Percentiles rank a stretch among this genome's conserved stretches.
phyloP scores from a whole-genome alignment of 2,797 vertebrate genomes.

The Hyperoplus immaculatus region DNA sequence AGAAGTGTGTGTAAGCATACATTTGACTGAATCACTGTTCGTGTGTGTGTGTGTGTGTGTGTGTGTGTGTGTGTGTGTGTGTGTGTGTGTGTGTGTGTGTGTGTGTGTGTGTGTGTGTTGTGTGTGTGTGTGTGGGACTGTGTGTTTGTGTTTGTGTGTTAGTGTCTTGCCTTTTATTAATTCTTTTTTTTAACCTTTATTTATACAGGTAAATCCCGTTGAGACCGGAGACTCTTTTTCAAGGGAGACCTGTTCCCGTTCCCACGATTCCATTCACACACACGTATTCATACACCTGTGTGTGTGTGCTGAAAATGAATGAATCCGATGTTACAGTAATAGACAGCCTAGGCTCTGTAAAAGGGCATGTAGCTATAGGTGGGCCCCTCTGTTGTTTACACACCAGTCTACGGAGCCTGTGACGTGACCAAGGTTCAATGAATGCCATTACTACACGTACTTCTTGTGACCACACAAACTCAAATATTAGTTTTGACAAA shows the following conservation, averaged over 20 bases:
- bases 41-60: conserved; percentile 9
- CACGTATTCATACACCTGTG: not conserved
- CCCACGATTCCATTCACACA: too few relatives aligned
- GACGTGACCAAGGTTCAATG: not conserved
- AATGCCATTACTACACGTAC: not conserved
- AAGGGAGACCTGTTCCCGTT: too few relatives aligned
- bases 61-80: conserved; percentile 4
- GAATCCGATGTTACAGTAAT: not conserved
- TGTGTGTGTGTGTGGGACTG: conserved; percentile 15
- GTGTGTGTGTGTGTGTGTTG: not conserved
- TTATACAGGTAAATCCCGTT: too few relatives aligned
- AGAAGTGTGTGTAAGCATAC: conserved; percentile 47
- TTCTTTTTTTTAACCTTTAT: too few relatives aligned
- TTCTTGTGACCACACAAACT: not conserved
- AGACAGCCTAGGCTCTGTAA: too few relatives aligned
- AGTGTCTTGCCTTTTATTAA: too few relatives aligned
- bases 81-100: not conserved
- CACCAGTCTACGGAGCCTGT: too few relatives aligned
- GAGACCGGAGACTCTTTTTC: too few relatives aligned
- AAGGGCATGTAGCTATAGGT: too few relatives aligned
- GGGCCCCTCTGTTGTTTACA: too few relatives aligned
- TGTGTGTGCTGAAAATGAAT: not conserved
- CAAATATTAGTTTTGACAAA: not conserved
- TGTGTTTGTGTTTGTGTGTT: conserved; percentile 4
- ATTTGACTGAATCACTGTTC: conserved; percentile 25